Percentiles rank a stretch among this genome's conserved stretches.
phyloP scores from a whole-genome alignment of 2,113 vertebrate species.

The Chionis minor region DNA sequence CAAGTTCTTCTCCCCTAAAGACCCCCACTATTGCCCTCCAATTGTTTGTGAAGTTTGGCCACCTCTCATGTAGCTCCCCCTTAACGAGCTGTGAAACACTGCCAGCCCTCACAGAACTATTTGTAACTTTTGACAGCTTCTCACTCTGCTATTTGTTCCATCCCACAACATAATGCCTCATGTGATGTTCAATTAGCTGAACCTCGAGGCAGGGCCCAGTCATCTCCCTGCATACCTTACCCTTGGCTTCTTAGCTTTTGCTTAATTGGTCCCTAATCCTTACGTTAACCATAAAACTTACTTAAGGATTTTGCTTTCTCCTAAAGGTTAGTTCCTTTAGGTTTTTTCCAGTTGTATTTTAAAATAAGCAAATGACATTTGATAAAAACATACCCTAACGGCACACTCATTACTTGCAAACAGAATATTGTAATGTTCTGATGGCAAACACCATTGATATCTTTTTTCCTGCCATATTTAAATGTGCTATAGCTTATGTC shows the following conservation, averaged over 20 bases:
- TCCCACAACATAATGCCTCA: background rate
- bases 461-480: background rate
- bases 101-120: background rate
- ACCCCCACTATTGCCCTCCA: background rate
- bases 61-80: background rate
- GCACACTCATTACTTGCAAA: background rate
- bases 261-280: background rate
- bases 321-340: background rate
- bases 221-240: background rate
- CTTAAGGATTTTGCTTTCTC: background rate
- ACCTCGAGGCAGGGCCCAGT: background rate
- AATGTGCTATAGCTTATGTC: background rate
- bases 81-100: background rate
- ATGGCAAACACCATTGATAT: background rate
- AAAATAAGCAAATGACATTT: background rate
- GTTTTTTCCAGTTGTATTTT: background rate
- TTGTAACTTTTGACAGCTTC: background rate
- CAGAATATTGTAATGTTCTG: background rate
- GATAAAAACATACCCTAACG: background rate
- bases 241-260: background rate
- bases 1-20: background rate
- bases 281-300: background rate
- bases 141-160: background rate
- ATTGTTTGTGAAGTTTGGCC: background rate
- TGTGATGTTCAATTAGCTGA: background rate